Percentiles rank a stretch among this genome's conserved stretches.
These are phyloP conservation scores for Sycophila sp. DNA, from an alignment of 1,140 invertebrate genomes.

Conservation along the genomic window DNA sequence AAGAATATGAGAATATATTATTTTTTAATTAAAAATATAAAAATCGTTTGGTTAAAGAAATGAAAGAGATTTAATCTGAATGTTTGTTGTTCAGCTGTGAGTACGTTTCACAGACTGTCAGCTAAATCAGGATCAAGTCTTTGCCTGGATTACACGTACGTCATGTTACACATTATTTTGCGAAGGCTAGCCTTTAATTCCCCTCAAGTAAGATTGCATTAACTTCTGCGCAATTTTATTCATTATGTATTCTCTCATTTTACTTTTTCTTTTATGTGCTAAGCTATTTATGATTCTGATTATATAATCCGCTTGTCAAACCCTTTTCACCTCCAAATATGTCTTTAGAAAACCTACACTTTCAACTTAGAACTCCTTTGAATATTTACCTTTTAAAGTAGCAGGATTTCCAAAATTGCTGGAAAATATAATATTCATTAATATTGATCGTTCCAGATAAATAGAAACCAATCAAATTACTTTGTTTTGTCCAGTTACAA, in stretches of 20 bases:
- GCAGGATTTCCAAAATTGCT: too few relatives aligned
- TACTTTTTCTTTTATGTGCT: background rate
- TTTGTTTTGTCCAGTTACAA: too few relatives aligned
- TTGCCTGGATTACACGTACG: constrained; percentile 58
- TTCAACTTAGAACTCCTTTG: too few relatives aligned
- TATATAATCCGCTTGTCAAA: background rate
- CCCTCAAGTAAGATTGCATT: constrained; percentile 44
- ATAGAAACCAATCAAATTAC: too few relatives aligned
- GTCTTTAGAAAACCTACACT: too few relatives aligned
- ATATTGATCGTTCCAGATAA: too few relatives aligned
- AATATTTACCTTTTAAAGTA: too few relatives aligned
- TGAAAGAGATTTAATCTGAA: constrained; percentile 10
- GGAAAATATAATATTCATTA: too few relatives aligned
- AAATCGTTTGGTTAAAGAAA: too few relatives aligned
- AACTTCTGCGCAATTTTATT: constrained; percentile 1
- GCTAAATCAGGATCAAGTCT: constrained; percentile 64
- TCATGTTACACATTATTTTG: constrained; percentile 61
- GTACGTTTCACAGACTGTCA: constrained; percentile 9
- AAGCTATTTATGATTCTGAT: background rate
- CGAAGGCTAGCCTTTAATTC: constrained; percentile 42
- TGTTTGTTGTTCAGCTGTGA: too few relatives aligned
- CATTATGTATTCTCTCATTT: constrained; percentile 22
- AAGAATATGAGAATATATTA: too few relatives aligned
- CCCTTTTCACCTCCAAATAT: constrained; percentile 10
- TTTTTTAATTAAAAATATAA: too few relatives aligned